Percentiles rank a stretch among this genome's conserved stretches.
Evolutionary conservation across 2,113 vertebrate genomes (phyloP).

Genomic region (Entomyzon cyanotis): DNA sequence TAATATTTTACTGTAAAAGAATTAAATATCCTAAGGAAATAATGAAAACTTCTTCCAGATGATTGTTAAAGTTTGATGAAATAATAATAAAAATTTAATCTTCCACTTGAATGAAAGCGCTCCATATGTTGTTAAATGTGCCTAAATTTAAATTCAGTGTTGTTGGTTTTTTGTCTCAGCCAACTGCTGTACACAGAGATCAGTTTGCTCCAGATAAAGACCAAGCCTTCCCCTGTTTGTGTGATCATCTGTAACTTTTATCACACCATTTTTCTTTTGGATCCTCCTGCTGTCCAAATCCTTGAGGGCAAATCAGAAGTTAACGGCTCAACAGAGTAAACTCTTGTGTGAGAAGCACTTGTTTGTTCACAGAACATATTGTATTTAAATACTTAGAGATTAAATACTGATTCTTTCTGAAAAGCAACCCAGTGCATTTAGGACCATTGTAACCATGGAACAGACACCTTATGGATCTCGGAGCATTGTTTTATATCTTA

Average conservation of each 20-base stretch:
- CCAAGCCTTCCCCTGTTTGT: background rate
- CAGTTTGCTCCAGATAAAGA: background rate
- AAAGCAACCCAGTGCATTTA: background rate
- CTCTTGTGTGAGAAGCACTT: background rate
- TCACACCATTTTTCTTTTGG: background rate
- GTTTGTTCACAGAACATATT: background rate
- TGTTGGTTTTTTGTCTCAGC: background rate
- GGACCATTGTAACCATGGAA: background rate
- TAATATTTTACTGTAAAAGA: conserved; percentile 65
- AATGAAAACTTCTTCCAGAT: conserved; percentile 57
- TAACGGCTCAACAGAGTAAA: background rate
- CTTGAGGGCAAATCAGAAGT: background rate
- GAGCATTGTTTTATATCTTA: conserved; percentile 43
- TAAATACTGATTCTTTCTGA: conserved; percentile 15
- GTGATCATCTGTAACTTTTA: background rate
- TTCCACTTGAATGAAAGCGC: conserved; percentile 32
- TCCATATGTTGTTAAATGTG: conserved; percentile 41
- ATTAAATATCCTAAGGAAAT: conserved; percentile 66
- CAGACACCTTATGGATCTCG: conserved; percentile 38
- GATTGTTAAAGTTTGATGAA: conserved; percentile 70
- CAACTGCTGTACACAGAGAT: background rate
- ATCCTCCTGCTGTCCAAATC: background rate
- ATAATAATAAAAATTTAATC: conserved; percentile 68
- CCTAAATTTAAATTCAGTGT: conserved; percentile 12
- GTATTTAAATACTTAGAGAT: background rate